Evolutionary conservation across 2,888 invertebrate species (phyloP), one percentile per base, ranked within the genome.

Genomic region (Dexiosoma caninum): DNA sequence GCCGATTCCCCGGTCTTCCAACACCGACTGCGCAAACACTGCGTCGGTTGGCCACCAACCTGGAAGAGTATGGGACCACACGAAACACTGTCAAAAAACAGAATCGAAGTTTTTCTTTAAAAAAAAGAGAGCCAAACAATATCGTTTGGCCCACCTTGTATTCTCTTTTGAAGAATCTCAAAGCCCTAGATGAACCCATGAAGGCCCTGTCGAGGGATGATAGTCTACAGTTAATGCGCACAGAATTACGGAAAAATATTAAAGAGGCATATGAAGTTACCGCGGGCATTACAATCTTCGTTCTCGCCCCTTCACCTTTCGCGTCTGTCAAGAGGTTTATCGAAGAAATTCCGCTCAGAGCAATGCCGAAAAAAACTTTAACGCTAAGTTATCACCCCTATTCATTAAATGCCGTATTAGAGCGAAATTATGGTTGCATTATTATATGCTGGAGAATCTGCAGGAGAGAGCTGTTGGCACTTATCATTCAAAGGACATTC

Each of bases 251-350:
- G 2, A 37, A 59, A 40, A 32, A 76, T n/a, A 76, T 76, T 2
- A 23, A 9, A 32, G 9, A 69, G 1, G 76, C 60, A 7, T 60
- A 53, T 60, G 69, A 70, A 14, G 16, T 55, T 5, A 69, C 14
- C 32, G 27, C 0, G 37, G 44, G n/a, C 62, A 49, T 16, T 79
- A 79, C 51, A 75, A 75, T 40, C 32, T 79, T 4, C 69, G 74
- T 6, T 6, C 62, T 7, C 42, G 60, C 2, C 53, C 53, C 2
- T 19, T 66, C 5, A 21, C 6, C 10, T 78, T 72, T 32, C 21
- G 42, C 16, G 23, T 64, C 4, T 57, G 77, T 6, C 70, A 71
- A 6, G 70, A 71, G 23, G 59, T 78, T 19, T 78, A 49, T 23
- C 14, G 71, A 6, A 16, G 71, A 7, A 78, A 67, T 40, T 78